A percentile compares a stretch with the other conserved stretches of the same genome.
Evolutionary conservation across 2,888 invertebrate genomes (phyloP).

Genomic region (Drosophila merina): DNA sequence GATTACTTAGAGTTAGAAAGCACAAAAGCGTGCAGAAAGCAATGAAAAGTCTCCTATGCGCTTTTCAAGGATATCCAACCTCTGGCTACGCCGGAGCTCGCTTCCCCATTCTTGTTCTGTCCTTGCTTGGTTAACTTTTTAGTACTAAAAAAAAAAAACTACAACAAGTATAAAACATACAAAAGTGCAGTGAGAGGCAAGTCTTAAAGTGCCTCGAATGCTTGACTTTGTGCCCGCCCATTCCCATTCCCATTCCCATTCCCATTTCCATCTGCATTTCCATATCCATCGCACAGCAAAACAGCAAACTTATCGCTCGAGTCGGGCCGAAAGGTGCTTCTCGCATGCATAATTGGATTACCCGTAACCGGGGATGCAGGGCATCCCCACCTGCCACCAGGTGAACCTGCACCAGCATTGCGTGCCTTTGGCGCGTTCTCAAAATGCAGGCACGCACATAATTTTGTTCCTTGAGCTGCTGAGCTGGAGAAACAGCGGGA

Average conservation of each 20-base stretch:
- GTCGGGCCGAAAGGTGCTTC: conserved; percentile 36
- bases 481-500: conserved; percentile 11
- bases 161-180: conserved; percentile 13
- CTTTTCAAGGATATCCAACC: conserved; percentile 32
- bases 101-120: conserved; percentile 21
- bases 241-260: conserved; percentile 5
- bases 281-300: conserved; percentile 17
- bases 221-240: conserved; percentile 25
- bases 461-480: conserved; percentile 49
- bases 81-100: conserved; percentile 37
- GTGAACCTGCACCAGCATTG: conserved; percentile 29
- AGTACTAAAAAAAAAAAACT: conserved; percentile 22
- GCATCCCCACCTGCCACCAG: conserved; percentile 36
- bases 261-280: conserved; percentile 14
- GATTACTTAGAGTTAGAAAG: conserved; percentile 1
- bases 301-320: conserved; percentile 27
- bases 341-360: conserved; percentile 77
- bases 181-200: conserved; percentile 8
- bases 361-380: conserved; percentile 28
- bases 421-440: conserved; percentile 43
- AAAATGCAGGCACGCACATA: conserved; percentile 69
- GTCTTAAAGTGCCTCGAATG: conserved; percentile 36
- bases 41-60: background rate
- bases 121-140: conserved; percentile 33
- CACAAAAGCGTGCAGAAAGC: background rate